A percentile compares a stretch with the other conserved stretches of the same genome.
Conservation (phyloP, 2,888 invertebrate genomes). For the Lamellibrachia columna region DNA sequence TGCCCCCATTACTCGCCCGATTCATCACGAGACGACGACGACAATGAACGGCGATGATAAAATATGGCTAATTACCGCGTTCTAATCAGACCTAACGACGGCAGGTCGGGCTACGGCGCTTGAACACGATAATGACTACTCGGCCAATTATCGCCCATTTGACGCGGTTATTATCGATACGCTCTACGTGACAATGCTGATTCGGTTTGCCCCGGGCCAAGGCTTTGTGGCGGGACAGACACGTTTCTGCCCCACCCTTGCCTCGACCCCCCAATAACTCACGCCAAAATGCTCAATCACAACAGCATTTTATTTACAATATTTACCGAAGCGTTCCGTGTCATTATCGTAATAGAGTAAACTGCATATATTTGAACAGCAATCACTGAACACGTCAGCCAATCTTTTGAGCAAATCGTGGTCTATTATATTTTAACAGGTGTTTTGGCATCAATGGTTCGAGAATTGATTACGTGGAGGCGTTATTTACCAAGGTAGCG, state of each 20-base stretch:
- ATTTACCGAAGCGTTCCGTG: background rate
- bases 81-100: background rate
- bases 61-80: constrained; percentile 1
- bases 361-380: background rate
- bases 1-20: background rate
- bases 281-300: background rate
- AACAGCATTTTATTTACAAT: background rate
- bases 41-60: constrained; percentile 3
- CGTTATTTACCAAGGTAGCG: background rate
- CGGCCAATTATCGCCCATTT: background rate
- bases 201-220: background rate
- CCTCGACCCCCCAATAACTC: background rate
- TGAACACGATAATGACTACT: background rate
- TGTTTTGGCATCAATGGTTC: background rate
- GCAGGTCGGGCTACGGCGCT: background rate
- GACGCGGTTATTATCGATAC: background rate
- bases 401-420: background rate
- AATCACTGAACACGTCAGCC: background rate
- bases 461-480: background rate
- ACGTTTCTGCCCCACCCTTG: background rate
- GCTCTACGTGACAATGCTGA: background rate
- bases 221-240: background rate
- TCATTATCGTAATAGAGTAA: background rate
- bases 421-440: background rate
- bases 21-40: background rate